A percentile compares a stretch with the other conserved stretches of the same genome.
These are phyloP conservation scores for Callyntrura sp. DNA, from an alignment of 2,888 invertebrate species.

Conservation along the genomic window DNA sequence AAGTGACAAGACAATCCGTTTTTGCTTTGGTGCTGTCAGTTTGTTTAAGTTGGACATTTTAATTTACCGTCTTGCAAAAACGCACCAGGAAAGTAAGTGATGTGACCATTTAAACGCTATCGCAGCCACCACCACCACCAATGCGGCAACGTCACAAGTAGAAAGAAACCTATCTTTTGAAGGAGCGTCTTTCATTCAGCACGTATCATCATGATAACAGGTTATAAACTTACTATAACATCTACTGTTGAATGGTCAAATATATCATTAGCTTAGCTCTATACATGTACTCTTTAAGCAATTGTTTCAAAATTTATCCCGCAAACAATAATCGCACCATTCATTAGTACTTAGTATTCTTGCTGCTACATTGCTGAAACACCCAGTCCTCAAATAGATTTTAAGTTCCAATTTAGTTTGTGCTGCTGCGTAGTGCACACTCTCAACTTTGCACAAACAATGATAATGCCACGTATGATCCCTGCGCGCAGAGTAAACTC, in stretches of 20 bases:
- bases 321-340: not conserved
- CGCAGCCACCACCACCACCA: not conserved
- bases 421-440: not conserved
- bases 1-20: not conserved
- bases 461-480: too few species aligned
- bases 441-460: too few species aligned
- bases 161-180: not conserved
- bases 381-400: not conserved
- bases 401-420: not conserved
- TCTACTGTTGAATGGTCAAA: not conserved
- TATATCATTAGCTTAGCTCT: not conserved
- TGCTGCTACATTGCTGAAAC: not conserved
- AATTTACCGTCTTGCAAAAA: constrained; percentile 3
- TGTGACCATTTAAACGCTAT: not conserved
- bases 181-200: not conserved
- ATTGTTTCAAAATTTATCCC: not conserved
- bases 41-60: constrained; percentile 26
- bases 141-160: not conserved
- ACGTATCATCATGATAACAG: not conserved
- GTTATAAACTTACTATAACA: not conserved
- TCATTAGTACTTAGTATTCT: not conserved
- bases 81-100: constrained; percentile 3
- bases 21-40: not conserved
- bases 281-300: not conserved
- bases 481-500: too few species aligned